Conservation (phyloP, 2,888 invertebrate species). For the Copidosoma aretas region DNA sequence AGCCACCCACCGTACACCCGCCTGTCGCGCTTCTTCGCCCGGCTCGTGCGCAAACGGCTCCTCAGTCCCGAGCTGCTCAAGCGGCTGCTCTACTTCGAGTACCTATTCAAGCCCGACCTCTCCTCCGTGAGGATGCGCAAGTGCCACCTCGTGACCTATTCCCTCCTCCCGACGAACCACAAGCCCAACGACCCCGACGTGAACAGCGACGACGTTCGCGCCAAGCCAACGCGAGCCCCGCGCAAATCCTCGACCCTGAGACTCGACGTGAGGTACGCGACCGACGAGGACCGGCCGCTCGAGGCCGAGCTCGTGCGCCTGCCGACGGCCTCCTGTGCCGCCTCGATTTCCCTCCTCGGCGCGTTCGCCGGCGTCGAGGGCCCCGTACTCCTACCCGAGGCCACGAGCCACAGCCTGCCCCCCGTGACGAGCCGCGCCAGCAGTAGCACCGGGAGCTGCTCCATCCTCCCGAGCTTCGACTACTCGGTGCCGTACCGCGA, state of each 20-base stretch:
- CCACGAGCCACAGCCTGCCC: conserved; percentile 30
- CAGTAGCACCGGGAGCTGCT: conserved; percentile 15
- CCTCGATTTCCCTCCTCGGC: conserved; percentile 24
- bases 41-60: conserved; percentile 75
- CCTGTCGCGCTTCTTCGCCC: conserved; percentile 78
- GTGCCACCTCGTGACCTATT: conserved; percentile 54
- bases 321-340: conserved; percentile 38
- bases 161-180: conserved; percentile 47
- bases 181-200: background rate
- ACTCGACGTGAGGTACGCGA: conserved; percentile 57
- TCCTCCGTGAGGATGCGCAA: conserved; percentile 65
- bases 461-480: conserved; percentile 35
- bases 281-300: conserved; percentile 39
- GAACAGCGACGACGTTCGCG: too few relatives aligned
- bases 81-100: conserved; percentile 74
- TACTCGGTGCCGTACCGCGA: conserved; percentile 37
- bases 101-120: conserved; percentile 66
- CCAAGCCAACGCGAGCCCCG: conserved; percentile 32
- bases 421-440: conserved; percentile 25
- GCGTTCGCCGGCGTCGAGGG: conserved; percentile 36
- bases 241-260: conserved; percentile 58
- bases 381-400: conserved; percentile 17
- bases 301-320: conserved; percentile 23
- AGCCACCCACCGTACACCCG: conserved; percentile 80
- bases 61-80: conserved; percentile 77